phyloP scores from a whole-genome alignment of 2,797 vertebrate genomes.

The Epinephelus awoara region DNA sequence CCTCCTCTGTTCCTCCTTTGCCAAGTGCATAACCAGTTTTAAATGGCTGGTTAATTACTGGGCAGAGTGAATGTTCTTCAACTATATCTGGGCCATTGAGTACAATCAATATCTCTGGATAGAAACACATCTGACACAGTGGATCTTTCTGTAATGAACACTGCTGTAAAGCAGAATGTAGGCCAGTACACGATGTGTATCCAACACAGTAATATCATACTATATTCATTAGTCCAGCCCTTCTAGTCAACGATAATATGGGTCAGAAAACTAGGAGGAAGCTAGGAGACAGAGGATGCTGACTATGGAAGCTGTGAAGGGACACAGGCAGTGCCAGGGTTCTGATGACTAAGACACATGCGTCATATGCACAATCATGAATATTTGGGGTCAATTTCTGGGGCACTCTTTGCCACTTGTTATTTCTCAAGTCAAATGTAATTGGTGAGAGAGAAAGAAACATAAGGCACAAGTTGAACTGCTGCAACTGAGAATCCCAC shows the following conservation, averaged over 20 bases:
- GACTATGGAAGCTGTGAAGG: conserved; percentile 67
- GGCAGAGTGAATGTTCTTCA: conserved; percentile 52
- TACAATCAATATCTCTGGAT: conserved; percentile 59
- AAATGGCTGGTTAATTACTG: conserved; percentile 57
- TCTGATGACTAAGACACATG: conserved; percentile 73
- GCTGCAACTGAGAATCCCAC: conserved; percentile 76
- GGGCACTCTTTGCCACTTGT: conserved; percentile 62
- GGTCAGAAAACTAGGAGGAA: conserved; percentile 51
- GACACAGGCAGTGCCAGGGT: conserved; percentile 66
- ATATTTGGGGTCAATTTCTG: conserved; percentile 63
- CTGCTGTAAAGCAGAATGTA: conserved; percentile 44
- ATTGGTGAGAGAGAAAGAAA: conserved; percentile 85
- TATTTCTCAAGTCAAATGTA: conserved; percentile 79
- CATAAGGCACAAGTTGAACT: conserved; percentile 89
- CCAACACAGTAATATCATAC: conserved; percentile 51
- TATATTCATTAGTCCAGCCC: conserved; percentile 45
- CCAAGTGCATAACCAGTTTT: conserved; percentile 46
- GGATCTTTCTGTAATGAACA: conserved; percentile 38
- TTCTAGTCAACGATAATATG: conserved; percentile 46
- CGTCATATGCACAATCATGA: conserved; percentile 72
- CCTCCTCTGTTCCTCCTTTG: conserved; percentile 67
- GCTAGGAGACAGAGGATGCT: conserved; percentile 59
- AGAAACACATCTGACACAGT: conserved; percentile 53
- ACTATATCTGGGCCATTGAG: conserved; percentile 49
- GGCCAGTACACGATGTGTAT: conserved; percentile 50